Evolutionary conservation across 1,140 invertebrate genomes (phyloP), one percentile per base, ranked within the genome.

Genomic region (Brachionus asplanchnoidis): DNA sequence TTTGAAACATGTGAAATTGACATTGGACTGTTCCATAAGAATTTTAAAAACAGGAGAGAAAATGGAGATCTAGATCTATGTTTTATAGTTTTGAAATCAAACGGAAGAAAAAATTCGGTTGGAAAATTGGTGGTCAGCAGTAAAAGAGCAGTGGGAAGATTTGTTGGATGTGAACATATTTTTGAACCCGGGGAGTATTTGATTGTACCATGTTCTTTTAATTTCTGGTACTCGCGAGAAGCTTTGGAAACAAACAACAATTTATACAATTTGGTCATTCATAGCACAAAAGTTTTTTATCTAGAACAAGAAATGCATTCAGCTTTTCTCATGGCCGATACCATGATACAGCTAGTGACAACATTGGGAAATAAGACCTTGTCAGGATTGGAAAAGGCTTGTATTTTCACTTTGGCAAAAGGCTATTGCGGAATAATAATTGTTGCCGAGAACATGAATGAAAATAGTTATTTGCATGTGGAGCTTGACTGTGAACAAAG

Each of bases 1-100:
- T 84, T 84, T 42, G 82, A 84, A 46, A 84, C 82, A 8, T 53
- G 60, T 70, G 65, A 84, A 84, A 75, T 84, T 26, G 82, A 84
- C 36, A 84, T 84, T 23, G 66, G 60, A 70, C 14, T 84, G 11
- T 84, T 84, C 28, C 82, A 84, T 68, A 84, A 84, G 20, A 75
- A 36, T 14, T 1, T 84, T n/a, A 70, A 73, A 84, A 84, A 70
- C 20, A 44, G 82, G 70, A 32, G 42, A 40, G 60, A 84, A 53
- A 73, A 9, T 17, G 46, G 82, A 46, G 66, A 84, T 84, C 68
- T 84, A 14, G 82, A 70, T 20, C 11, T 68, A 0, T 84, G 82
- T 73, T 84, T 53, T 56, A 65, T 70, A 6, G 82, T 75, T 50
- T 84, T 73, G 46, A 68, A 44, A 60, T 65, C 65, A 28, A 82